Conservation (phyloP, 1,140 invertebrate species). For the Tetramorium parvispinum region DNA sequence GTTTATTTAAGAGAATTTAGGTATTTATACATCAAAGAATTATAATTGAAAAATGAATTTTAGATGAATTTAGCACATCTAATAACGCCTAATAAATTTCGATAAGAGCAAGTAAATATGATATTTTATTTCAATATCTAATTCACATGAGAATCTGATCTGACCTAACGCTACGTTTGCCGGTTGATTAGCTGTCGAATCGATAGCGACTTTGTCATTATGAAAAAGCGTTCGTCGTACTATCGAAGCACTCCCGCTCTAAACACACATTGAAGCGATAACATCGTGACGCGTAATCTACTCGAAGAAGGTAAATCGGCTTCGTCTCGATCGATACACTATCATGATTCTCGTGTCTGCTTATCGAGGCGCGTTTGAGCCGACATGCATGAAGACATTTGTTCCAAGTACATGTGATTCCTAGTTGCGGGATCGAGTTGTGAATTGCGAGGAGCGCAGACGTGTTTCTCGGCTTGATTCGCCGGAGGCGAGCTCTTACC, state of each 20-base stretch:
- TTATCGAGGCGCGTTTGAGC: not conserved
- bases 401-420: constrained; percentile 27
- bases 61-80: not conserved
- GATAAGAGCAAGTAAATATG: not conserved
- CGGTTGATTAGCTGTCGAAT: constrained; percentile 1
- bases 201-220: not conserved
- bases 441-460: constrained; percentile 8
- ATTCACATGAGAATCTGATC: not conserved
- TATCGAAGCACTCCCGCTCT: not conserved
- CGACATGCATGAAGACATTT: constrained; percentile 32
- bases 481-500: not conserved
- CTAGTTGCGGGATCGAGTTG: not conserved
- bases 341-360: not conserved
- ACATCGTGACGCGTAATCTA: constrained; percentile 20
- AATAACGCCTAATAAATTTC: not conserved
- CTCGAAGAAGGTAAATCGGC: constrained; percentile 9
- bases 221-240: not conserved
- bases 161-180: not conserved
- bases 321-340: constrained; percentile 17
- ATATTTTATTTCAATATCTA: not conserved
- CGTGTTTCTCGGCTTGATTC: constrained; percentile 26
- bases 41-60: not conserved
- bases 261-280: not conserved
- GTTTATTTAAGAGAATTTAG: not conserved
- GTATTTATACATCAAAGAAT: not conserved